Percentiles rank a stretch among this genome's conserved stretches.
These are phyloP conservation scores for Potamarius usumacintae DNA, from an alignment of 2,113 vertebrate genomes.

Conservation along the genomic window DNA sequence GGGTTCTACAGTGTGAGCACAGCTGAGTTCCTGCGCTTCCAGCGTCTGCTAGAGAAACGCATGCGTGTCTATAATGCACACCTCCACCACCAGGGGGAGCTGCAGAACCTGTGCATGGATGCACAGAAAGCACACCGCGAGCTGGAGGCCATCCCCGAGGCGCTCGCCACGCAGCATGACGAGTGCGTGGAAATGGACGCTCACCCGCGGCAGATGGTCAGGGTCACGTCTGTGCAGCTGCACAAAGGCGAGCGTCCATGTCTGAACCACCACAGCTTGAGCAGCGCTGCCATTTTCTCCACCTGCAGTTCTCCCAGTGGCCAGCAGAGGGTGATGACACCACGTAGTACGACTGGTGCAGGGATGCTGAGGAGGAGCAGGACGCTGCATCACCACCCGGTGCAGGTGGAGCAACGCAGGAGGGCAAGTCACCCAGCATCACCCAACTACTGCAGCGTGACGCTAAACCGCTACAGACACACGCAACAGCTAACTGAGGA, in stretches of 20 bases:
- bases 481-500: slow-evolving; percentile 24
- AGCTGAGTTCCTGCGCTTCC: slow-evolving; percentile 74
- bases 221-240: slow-evolving; percentile 73
- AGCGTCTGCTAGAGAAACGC: slow-evolving; percentile 74
- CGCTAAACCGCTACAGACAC: slow-evolving; percentile 66
- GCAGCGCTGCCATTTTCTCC: slow-evolving; percentile 72
- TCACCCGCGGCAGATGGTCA: slow-evolving; percentile 63
- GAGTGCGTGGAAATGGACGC: slow-evolving; percentile 46
- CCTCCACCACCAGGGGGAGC: slow-evolving; percentile 68
- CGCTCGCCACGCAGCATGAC: slow-evolving; percentile 67
- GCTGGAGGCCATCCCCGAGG: slow-evolving; percentile 77
- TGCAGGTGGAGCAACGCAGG: slow-evolving; percentile 68
- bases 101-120: slow-evolving; percentile 69
- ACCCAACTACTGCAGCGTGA: slow-evolving; percentile 68
- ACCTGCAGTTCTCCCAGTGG: slow-evolving; percentile 74
- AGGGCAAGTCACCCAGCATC: slow-evolving; percentile 74
- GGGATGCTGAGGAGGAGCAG: slow-evolving; percentile 73
- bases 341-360: slow-evolving; percentile 59
- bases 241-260: slow-evolving; percentile 70
- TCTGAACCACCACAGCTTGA: slow-evolving; percentile 73
- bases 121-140: slow-evolving; percentile 74
- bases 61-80: slow-evolving; percentile 72
- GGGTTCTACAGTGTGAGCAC: slow-evolving; percentile 75
- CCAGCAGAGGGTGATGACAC: slow-evolving; percentile 64
- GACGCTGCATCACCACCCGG: slow-evolving; percentile 71